These are phyloP conservation scores for Gerris buenoi DNA, from an alignment of 1,140 invertebrate species.

Conservation along the genomic window DNA sequence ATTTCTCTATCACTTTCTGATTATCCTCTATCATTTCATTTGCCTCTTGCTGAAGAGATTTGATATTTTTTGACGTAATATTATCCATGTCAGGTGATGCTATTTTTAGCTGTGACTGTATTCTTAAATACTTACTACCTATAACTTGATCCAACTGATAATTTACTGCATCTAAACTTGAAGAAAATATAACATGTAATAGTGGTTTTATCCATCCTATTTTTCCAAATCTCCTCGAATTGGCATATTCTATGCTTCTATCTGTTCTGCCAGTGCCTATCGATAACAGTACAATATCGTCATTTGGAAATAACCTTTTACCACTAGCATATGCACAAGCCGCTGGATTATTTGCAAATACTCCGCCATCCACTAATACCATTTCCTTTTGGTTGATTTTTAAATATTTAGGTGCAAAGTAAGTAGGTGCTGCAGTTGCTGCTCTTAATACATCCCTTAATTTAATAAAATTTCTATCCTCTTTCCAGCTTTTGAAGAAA, in stretches of 20 bases:
- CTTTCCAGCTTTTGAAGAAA: conserved; percentile 1
- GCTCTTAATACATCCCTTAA: not conserved
- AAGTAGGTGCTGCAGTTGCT: not conserved
- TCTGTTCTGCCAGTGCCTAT: conserved; percentile 1
- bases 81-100: too few relatives aligned
- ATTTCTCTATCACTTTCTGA: too few relatives aligned
- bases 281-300: not conserved
- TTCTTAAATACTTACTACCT: too few relatives aligned
- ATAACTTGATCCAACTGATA: too few relatives aligned
- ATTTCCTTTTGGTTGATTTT: not conserved
- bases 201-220: not conserved
- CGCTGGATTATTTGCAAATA: too few relatives aligned
- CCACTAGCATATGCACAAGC: too few relatives aligned
- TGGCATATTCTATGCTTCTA: too few relatives aligned
- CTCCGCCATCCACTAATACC: not conserved
- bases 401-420: not conserved
- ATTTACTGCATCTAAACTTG: not conserved
- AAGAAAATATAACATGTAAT: not conserved
- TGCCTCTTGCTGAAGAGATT: too few relatives aligned
- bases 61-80: too few relatives aligned
- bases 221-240: not conserved
- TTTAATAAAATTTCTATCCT: not conserved
- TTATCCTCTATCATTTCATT: too few relatives aligned
- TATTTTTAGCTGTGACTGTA: too few relatives aligned
- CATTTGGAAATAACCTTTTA: conserved; percentile 1